Evolutionary conservation across 2,888 invertebrate genomes (phyloP).

Genomic region (Trichogramma dendrolimi): DNA sequence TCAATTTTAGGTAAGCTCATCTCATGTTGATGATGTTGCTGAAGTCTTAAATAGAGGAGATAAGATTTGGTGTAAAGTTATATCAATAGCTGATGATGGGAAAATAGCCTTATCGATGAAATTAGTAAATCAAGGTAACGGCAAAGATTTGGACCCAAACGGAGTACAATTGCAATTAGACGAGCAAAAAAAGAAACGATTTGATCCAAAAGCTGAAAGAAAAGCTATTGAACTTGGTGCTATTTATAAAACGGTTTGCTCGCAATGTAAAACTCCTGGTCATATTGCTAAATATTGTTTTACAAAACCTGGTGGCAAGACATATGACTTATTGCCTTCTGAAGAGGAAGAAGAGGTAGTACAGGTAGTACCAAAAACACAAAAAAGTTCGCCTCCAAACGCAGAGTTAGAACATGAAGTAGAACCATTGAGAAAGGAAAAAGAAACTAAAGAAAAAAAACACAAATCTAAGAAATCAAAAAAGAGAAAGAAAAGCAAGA

Average conservation of each 20-base stretch:
- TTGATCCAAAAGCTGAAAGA: conserved; percentile 35
- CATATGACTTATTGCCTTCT: conserved; percentile 50
- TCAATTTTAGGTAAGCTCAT: conserved; percentile 43
- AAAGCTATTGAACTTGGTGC: conserved; percentile 50
- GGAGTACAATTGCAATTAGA: conserved; percentile 50
- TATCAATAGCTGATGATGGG: conserved; percentile 48
- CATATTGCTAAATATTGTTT: conserved; percentile 51
- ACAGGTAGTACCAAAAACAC: conserved; percentile 29
- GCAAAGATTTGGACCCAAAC: conserved; percentile 50
- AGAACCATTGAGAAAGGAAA: conserved; percentile 1
- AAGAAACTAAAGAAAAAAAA: conserved; percentile 37
- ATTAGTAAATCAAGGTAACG: conserved; percentile 51
- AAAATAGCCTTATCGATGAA: conserved; percentile 53
- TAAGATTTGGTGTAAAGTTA: conserved; percentile 51
- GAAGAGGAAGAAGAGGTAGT: conserved; percentile 33
- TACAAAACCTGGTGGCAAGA: conserved; percentile 48
- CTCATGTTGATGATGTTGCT: conserved; percentile 47
- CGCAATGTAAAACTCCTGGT: conserved; percentile 49
- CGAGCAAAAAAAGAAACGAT: conserved; percentile 43
- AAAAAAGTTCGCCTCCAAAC: conserved; percentile 16
- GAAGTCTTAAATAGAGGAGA: conserved; percentile 50
- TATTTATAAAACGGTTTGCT: conserved; percentile 49
- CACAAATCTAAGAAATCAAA: conserved; percentile 41
- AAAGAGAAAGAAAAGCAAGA: conserved; percentile 44
- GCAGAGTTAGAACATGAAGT: background rate